A percentile compares a stretch with the other conserved stretches of the same genome.
Evolutionary conservation across 2,113 vertebrate genomes (phyloP).

Genomic region (Thryonomys swinderianus): DNA sequence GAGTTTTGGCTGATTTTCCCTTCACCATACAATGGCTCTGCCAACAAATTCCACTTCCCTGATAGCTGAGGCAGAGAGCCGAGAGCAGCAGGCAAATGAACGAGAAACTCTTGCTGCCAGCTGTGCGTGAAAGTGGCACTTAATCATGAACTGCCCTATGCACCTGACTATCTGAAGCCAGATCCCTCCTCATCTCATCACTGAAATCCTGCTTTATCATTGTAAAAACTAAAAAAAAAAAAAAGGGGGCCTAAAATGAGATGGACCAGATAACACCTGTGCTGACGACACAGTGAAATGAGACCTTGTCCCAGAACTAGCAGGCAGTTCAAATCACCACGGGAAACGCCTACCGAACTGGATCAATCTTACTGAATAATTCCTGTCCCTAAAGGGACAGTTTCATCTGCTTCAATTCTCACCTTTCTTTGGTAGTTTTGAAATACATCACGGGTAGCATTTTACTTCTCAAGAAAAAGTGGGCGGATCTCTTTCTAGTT

Average conservation of each 20-base stretch:
- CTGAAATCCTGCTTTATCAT: neutral
- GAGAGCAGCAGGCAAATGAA: neutral
- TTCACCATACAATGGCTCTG: neutral
- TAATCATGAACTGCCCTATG: neutral
- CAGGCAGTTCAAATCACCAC: neutral
- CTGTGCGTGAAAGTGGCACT: neutral
- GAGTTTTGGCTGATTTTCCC: neutral
- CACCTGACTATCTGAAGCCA: neutral
- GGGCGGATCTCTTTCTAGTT: constrained; percentile 41
- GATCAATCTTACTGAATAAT: neutral
- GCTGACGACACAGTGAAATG: neutral
- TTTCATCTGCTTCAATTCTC: neutral
- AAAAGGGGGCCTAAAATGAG: neutral
- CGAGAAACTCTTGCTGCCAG: neutral
- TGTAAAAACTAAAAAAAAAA: no score
- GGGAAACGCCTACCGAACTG: neutral
- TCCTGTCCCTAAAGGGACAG: constrained; percentile 21
- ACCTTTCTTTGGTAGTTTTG: constrained; percentile 38
- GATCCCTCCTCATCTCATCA: neutral
- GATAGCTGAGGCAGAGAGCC: neutral
- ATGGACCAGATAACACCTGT: neutral
- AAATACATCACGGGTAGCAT: constrained; percentile 32
- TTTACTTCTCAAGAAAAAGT: constrained; percentile 51
- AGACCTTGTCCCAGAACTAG: neutral
- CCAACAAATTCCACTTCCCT: neutral